phyloP scores from a whole-genome alignment of 2,797 vertebrate genomes.

The Fistularia tabacaria region DNA sequence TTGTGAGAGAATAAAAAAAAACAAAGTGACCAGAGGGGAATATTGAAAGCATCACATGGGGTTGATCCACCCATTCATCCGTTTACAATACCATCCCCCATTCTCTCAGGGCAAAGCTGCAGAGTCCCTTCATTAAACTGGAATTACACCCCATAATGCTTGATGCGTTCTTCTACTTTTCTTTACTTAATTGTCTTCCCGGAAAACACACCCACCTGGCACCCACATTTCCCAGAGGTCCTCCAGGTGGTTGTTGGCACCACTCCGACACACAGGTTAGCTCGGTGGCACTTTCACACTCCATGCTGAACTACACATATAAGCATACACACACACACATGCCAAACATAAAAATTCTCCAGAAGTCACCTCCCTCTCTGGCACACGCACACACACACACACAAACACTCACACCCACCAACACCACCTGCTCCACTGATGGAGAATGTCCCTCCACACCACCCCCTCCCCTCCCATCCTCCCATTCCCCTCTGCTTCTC shows the following conservation, averaged over 20 bases:
- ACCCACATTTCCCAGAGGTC: constrained; percentile 41
- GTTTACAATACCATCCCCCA: constrained; percentile 49
- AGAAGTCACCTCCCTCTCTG: constrained; percentile 20
- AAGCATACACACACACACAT: constrained; percentile 1
- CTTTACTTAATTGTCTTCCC: neutral
- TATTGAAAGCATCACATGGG: constrained; percentile 29
- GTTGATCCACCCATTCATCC: constrained; percentile 52
- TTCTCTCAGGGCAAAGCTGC: constrained; percentile 25
- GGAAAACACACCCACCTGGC: constrained; percentile 6
- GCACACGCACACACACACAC: constrained; percentile 10
- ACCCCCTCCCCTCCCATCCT: constrained; percentile 38
- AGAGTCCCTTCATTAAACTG: constrained; percentile 9
- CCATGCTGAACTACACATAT: constrained; percentile 23
- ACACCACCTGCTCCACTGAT: constrained; percentile 58
- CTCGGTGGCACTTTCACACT: constrained; percentile 17
- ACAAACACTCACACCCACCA: constrained; percentile 37
- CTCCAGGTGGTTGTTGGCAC: constrained; percentile 40
- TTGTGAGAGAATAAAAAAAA: neutral
- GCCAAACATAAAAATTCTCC: constrained; percentile 27
- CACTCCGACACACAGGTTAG: constrained; percentile 11
- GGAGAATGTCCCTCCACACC: constrained; percentile 24
- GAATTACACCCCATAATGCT: constrained; percentile 5
- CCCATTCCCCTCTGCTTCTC: constrained; percentile 32
- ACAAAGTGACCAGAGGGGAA: constrained; percentile 13
- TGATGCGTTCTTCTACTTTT: constrained; percentile 9